A percentile compares a stretch with the other conserved stretches of the same genome.
These are phyloP conservation scores for Sphenodon punctatus DNA, from an alignment of 2,797 vertebrate species.

Conservation along the genomic window DNA sequence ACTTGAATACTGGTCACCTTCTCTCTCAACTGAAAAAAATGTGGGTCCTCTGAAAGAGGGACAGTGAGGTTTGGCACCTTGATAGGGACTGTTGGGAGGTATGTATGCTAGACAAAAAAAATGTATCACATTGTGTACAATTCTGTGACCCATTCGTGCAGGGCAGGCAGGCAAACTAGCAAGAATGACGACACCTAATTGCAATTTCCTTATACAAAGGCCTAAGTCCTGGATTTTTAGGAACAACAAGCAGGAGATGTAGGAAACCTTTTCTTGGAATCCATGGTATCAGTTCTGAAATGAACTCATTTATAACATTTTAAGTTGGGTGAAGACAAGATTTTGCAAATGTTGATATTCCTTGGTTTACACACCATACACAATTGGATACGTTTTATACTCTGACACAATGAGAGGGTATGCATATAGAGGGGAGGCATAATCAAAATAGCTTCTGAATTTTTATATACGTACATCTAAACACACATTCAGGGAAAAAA, in stretches of 20 bases:
- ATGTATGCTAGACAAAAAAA: slow-evolving; percentile 66
- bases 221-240: slow-evolving; percentile 77
- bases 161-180: slow-evolving; percentile 74
- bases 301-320: slow-evolving; percentile 62
- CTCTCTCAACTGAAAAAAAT: too few species aligned
- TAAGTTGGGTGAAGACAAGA: slow-evolving; percentile 56
- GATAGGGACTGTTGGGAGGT: too few species aligned
- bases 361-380: slow-evolving; percentile 15
- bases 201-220: slow-evolving; percentile 83
- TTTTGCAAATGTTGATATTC: slow-evolving; percentile 48
- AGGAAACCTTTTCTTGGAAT: slow-evolving; percentile 81
- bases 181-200: slow-evolving; percentile 82
- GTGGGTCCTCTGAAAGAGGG: too few species aligned
- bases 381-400: slow-evolving; percentile 43
- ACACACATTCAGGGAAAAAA: neutral
- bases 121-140: slow-evolving; percentile 36
- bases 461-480: too few species aligned
- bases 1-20: too few species aligned
- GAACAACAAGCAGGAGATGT: slow-evolving; percentile 78
- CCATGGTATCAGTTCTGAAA: slow-evolving; percentile 65
- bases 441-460: too few species aligned
- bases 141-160: slow-evolving; percentile 54
- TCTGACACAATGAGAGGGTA: slow-evolving; percentile 30
- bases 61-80: too few species aligned
- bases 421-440: too few species aligned